Evolutionary conservation across 2,797 vertebrate genomes (phyloP).

Genomic region (Myotis vivesi): DNA sequence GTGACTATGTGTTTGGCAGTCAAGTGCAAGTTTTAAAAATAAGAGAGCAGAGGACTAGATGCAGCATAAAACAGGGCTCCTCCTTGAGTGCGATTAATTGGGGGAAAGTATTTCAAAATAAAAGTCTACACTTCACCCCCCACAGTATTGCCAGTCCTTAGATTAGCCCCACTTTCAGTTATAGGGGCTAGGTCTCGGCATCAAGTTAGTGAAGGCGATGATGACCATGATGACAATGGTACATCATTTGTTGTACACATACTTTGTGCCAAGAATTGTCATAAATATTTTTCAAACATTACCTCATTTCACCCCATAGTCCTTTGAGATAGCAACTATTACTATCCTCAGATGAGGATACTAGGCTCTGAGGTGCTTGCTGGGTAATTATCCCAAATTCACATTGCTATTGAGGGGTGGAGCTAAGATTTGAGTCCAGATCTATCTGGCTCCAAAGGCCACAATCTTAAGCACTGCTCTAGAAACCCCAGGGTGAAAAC

Average conservation of each 20-base stretch:
- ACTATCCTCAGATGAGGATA: not conserved
- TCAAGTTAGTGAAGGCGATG: not conserved
- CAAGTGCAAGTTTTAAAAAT: slow-evolving; percentile 35
- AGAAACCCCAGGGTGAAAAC: not conserved
- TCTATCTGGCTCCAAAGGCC: not conserved
- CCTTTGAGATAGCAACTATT: not conserved
- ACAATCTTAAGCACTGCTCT: not conserved
- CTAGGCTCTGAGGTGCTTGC: not conserved
- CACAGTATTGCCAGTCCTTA: not conserved
- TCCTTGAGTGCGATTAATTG: not conserved
- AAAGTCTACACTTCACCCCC: not conserved
- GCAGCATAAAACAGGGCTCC: not conserved
- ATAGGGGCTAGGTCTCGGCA: not conserved
- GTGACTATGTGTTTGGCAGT: not conserved
- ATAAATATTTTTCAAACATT: not conserved
- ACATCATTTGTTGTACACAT: not conserved
- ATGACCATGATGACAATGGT: not conserved
- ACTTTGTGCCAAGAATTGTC: not conserved
- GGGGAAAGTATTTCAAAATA: not conserved
- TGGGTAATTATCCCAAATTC: not conserved
- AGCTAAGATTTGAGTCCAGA: slow-evolving; percentile 20
- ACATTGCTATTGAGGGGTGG: not conserved
- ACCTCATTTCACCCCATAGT: not conserved
- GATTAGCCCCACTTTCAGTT: not conserved
- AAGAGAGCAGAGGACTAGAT: not conserved